A percentile compares a stretch with the other conserved stretches of the same genome.
Conservation (phyloP, 2,888 invertebrate genomes). For the Chrysopilus asiliformis region DNA sequence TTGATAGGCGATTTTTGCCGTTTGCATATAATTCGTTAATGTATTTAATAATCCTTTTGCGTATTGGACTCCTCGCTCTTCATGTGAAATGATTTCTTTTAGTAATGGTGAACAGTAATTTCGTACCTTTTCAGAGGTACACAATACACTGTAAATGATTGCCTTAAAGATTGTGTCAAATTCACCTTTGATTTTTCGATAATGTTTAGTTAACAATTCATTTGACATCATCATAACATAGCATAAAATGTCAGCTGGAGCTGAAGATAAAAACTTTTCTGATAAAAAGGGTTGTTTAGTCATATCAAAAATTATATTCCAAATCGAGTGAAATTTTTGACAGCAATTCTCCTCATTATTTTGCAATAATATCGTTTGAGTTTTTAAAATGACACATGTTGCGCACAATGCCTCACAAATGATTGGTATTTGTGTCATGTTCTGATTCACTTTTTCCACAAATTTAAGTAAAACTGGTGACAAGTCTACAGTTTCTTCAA, state of each 20-base stretch:
- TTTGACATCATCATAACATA: slow-evolving; percentile 63
- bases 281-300: slow-evolving; percentile 70
- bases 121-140: slow-evolving; percentile 47
- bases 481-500: slow-evolving; percentile 37
- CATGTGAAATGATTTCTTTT: slow-evolving; percentile 44
- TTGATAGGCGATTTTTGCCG: slow-evolving; percentile 40
- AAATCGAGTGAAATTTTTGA: slow-evolving; percentile 42
- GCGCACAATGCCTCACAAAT: slow-evolving; percentile 61
- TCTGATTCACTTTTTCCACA: slow-evolving; percentile 61
- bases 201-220: slow-evolving; percentile 55
- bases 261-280: slow-evolving; percentile 62
- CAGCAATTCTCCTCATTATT: slow-evolving; percentile 27
- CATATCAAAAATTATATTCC: slow-evolving; percentile 58
- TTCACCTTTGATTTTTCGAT: slow-evolving; percentile 50
- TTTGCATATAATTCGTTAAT: slow-evolving; percentile 50
- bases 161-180: slow-evolving; percentile 55
- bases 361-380: slow-evolving; percentile 40
- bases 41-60: slow-evolving; percentile 51
- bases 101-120: slow-evolving; percentile 47
- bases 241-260: slow-evolving; percentile 54
- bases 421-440: slow-evolving; percentile 55
- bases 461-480: slow-evolving; percentile 53
- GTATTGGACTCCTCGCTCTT: slow-evolving; percentile 46
- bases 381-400: slow-evolving; percentile 49
- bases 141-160: slow-evolving; percentile 53